Evolutionary conservation across 2,797 vertebrate genomes (phyloP).

Genomic region (Ara ararauna): DNA sequence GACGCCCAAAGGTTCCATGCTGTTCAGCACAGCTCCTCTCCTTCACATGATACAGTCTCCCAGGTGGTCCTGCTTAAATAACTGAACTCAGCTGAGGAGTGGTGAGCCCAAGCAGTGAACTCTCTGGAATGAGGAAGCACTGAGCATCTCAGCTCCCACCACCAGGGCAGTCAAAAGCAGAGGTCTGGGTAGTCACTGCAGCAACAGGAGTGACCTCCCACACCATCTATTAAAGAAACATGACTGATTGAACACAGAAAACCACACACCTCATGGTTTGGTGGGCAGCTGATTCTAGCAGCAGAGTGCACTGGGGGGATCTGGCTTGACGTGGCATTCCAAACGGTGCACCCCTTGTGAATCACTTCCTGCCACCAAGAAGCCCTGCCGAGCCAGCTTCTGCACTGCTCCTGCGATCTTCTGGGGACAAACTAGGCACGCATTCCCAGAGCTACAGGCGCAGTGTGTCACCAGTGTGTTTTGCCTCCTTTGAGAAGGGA

Average conservation of each 20-base stretch:
- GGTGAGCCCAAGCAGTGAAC: neutral
- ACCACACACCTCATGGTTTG: neutral
- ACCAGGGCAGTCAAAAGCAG: neutral
- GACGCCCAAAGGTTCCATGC: neutral
- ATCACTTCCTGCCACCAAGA: neutral
- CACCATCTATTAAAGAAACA: neutral
- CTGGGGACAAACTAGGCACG: neutral
- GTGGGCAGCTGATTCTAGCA: neutral
- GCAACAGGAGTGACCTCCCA: neutral
- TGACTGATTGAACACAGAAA: neutral
- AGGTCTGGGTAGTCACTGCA: neutral
- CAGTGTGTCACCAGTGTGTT: fast-evolving
- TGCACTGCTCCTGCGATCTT: neutral
- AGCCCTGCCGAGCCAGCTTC: neutral
- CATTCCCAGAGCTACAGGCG: fast-evolving
- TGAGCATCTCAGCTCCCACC: neutral
- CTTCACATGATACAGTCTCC: neutral
- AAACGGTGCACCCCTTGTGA: neutral
- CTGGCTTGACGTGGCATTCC: neutral
- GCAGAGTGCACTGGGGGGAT: neutral
- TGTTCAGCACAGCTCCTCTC: neutral
- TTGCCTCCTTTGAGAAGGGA: neutral
- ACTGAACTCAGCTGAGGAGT: constrained; percentile 1
- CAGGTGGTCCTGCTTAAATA: constrained; percentile 66
- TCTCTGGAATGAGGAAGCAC: constrained; percentile 75